Evolutionary conservation across 2,113 vertebrate species (phyloP).

Genomic region (Cnemophilus loriae): DNA sequence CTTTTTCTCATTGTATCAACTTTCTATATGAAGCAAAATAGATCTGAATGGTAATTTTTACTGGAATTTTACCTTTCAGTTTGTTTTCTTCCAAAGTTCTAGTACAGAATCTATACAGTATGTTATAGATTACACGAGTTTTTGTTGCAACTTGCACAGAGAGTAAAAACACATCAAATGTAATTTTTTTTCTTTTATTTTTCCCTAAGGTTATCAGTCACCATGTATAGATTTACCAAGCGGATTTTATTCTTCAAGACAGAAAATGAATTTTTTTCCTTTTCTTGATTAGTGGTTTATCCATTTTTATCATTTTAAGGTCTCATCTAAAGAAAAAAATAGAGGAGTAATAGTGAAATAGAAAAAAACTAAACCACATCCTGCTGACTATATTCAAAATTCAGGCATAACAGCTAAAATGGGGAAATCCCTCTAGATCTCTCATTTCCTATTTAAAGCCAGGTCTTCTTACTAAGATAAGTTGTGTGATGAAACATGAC

Average conservation of each 20-base stretch:
- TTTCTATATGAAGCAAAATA: not conserved
- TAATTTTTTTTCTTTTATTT: not conserved
- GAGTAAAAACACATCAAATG: not conserved
- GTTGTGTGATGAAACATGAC: not conserved
- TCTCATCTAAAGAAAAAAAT: not conserved
- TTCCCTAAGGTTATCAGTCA: not conserved
- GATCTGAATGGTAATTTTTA: not conserved
- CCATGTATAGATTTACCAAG: not conserved
- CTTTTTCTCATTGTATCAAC: not conserved
- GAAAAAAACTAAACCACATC: not conserved
- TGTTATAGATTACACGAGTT: not conserved
- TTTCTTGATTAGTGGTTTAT: not conserved
- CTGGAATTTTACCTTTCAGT: not conserved
- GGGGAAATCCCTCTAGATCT: slow-evolving; percentile 30
- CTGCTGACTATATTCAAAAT: not conserved
- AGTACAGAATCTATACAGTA: not conserved
- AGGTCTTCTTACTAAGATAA: not conserved
- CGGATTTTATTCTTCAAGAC: not conserved
- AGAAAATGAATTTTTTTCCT: not conserved
- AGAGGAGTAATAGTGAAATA: not conserved
- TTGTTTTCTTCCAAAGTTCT: not conserved
- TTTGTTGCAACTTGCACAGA: not conserved
- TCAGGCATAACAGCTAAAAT: not conserved
- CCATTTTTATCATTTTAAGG: not conserved
- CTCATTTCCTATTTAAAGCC: slow-evolving; percentile 10